These are phyloP conservation scores for Cybosia mesomella DNA, from an alignment of 2,888 invertebrate species.

Conservation along the genomic window DNA sequence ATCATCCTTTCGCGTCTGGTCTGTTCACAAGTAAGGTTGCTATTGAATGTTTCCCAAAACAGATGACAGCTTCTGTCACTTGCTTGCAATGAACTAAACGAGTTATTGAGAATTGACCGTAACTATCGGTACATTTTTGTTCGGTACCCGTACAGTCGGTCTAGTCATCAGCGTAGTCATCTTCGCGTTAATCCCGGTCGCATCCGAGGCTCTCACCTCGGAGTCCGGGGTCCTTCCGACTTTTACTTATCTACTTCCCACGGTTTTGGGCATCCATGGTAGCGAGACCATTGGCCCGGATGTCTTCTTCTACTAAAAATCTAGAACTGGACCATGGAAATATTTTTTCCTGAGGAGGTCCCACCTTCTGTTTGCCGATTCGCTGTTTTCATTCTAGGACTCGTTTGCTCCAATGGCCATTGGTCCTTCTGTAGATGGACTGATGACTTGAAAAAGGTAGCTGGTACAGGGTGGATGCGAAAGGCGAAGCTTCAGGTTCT, in stretches of 20 bases:
- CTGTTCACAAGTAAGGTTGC: neutral
- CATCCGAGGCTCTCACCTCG: too few species aligned
- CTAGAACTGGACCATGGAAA: neutral
- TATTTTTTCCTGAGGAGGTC: neutral
- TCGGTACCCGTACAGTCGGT: neutral
- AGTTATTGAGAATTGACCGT: neutral
- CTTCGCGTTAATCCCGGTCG: too few species aligned
- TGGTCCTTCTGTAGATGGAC: neutral
- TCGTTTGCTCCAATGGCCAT: too few species aligned
- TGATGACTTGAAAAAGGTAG: too few species aligned
- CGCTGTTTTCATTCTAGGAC: too few species aligned
- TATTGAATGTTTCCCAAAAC: too few species aligned
- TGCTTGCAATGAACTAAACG: neutral
- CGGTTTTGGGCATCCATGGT: too few species aligned
- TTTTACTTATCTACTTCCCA: too few species aligned
- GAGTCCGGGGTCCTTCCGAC: too few species aligned
- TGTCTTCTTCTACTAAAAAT: neutral
- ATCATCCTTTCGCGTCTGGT: neutral
- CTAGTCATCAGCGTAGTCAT: neutral
- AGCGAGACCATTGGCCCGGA: too few species aligned
- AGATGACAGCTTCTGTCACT: neutral
- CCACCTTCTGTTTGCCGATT: too few species aligned
- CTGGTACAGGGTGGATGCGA: too few species aligned
- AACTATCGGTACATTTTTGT: neutral
- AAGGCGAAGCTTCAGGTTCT: neutral